Conservation (phyloP, 2,113 vertebrate genomes). For the Cavia aperea region DNA sequence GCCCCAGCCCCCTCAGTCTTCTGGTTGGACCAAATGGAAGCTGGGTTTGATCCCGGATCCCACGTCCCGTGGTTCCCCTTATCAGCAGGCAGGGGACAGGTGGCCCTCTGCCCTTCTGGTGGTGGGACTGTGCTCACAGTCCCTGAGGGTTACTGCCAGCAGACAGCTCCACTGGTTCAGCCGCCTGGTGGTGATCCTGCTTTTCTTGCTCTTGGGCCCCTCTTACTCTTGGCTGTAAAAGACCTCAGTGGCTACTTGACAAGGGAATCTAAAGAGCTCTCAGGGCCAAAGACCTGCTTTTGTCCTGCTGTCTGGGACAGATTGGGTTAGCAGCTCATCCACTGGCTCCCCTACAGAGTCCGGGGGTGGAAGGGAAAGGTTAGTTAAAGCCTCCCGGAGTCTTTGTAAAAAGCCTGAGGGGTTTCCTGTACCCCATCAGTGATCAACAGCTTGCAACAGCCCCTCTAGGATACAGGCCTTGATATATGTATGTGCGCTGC, state of each 20-base stretch:
- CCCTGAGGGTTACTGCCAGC: neutral
- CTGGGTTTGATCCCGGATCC: neutral
- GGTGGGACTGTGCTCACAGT: neutral
- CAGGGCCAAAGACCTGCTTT: neutral
- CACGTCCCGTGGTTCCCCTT: neutral
- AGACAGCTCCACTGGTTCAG: neutral
- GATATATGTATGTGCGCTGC: neutral
- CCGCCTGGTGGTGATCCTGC: neutral
- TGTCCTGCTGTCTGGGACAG: neutral
- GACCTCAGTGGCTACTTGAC: neutral
- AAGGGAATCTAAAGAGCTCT: neutral
- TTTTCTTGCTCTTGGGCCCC: neutral
- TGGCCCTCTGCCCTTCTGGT: neutral
- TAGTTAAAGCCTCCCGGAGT: neutral
- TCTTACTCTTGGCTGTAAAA: neutral
- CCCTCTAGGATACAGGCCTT: neutral
- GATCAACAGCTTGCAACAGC: neutral
- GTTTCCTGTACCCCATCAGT: neutral
- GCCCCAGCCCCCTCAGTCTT: neutral
- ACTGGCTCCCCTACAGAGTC: neutral
- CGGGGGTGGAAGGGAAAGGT: neutral
- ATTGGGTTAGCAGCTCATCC: neutral
- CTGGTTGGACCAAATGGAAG: neutral
- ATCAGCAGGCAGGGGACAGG: neutral
- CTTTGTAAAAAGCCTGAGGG: neutral